A percentile compares a stretch with the other conserved stretches of the same genome.
Evolutionary conservation across 2,888 invertebrate species (phyloP).

Genomic region (Drosophila siamana): DNA sequence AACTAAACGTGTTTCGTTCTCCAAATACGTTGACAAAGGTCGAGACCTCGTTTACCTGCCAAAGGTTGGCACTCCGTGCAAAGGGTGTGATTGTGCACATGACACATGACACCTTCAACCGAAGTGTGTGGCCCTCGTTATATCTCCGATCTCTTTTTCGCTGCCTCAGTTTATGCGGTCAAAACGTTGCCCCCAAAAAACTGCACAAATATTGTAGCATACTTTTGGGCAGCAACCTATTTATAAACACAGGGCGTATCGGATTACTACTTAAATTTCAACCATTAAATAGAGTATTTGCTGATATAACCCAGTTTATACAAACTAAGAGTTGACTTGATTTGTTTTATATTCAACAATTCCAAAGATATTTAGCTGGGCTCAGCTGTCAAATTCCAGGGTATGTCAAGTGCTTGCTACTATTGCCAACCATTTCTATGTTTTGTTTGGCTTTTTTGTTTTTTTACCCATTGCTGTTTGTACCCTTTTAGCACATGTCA

Average conservation of each 20-base stretch:
- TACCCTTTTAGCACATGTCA: constrained; percentile 79
- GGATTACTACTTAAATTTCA: not conserved
- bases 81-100: constrained; percentile 79
- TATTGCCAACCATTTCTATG: not conserved
- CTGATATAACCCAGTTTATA: no score
- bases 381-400: constrained; percentile 4
- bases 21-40: constrained; percentile 75
- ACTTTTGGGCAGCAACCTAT: constrained; percentile 39
- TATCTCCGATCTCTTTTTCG: not conserved
- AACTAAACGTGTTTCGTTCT: constrained; percentile 52
- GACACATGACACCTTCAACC: constrained; percentile 76
- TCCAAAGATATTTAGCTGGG: no score
- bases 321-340: no score
- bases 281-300: not conserved
- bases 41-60: constrained; percentile 58
- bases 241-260: not conserved
- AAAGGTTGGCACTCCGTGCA: constrained; percentile 54
- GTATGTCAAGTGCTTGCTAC: constrained; percentile 10
- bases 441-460: constrained; percentile 10
- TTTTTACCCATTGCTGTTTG: constrained; percentile 20
- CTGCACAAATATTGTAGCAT: constrained; percentile 66
- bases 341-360: no score
- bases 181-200: constrained; percentile 59
- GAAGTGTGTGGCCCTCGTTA: constrained; percentile 28
- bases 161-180: constrained; percentile 54